Evolutionary conservation across 2,888 invertebrate species (phyloP), one percentile per base, ranked within the genome.

Genomic region (Galeopsomyia nigrocyanea): DNA sequence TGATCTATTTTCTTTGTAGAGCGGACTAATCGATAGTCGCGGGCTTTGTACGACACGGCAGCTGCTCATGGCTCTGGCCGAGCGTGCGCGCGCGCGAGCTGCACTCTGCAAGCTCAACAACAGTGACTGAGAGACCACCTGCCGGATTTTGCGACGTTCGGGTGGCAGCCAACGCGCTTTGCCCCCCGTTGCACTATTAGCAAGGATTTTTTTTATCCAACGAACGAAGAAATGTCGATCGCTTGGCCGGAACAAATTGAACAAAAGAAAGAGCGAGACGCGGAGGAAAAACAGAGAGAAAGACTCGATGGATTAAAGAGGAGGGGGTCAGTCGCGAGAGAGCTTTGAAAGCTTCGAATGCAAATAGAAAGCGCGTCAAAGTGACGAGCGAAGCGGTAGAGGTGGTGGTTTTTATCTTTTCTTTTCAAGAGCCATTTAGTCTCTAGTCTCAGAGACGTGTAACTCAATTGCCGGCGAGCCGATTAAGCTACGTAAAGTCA

Each of bases 1-100:
- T 65, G 73, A 73, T 73, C 69, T 73, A 69, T 73, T 73, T 73
- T 69, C 69, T 73, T 67, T 67, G 68, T 68, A 16, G 64, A 60
- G 31, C 69, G 62, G 62, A 22, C 63, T 67, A 67, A 71, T 71
- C 71, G 71, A 71, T 71, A 71, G 49, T 50, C 49, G 55, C 21
- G 47, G 47, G 39, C 39, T 39, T 39, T 39, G 39, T 49, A 22
- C 56, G 39, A 46, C 39, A 46, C 58, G 46, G 39, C 10, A 17
- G 57, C 57, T 22, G 13, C 13, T 22, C 56, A 5, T 3, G 26
- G 16, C 31, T 17, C 3, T 7, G 39, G 39, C 39, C 21, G 31
- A 47, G 68, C 26, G 19, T n/a, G 55, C 58, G 58, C 17, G 57
- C 31, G 68, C 62, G 72, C 56, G 67, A 61, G 49, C n/a, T n/a